Evolutionary conservation across 2,113 vertebrate genomes (phyloP), one percentile per base, ranked within the genome.

Genomic region (Microcebus ravelobensis): DNA sequence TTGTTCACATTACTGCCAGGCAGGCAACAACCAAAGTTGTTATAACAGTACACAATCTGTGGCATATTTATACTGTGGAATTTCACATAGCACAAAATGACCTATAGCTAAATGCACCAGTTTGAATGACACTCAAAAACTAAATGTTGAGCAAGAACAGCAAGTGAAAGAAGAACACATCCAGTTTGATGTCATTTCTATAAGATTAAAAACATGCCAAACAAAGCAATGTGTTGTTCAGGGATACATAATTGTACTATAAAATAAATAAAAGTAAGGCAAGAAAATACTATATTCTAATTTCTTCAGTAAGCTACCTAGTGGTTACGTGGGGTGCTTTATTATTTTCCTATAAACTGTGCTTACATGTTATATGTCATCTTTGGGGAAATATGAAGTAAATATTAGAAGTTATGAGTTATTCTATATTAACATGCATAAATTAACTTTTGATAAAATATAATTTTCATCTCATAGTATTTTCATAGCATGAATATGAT

Each of bases 301-400:
- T 76, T 82, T 89, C 42, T 87, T 97, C 77, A 77, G 84, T 97
- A 87, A 77, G 84, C 27, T 27, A 55, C 29, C 29, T 31, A 23
- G 45, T 45, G n/a, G 31, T 67, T 74, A n/a, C 36, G 7, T 36
- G 48, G 6, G 21, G 21, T 50, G 8, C 39, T 77, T 87, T 59
- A 61, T 77, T 77, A 70, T 61, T 89, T 88, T 70, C 88, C 79
- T 52, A 9, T 70, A 61, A 95, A 50, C 52, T 34, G 9, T 67
- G 61, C 21, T 39, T 90, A 36, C 13, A 36, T 31, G 15, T 63
- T 67, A 27, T 23, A 63, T 12, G 7, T 39, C 9, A 25, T 59
- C 34, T 77, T 68, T 13, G 25, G n/a, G 63, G 4, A 15, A 8
- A 86, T 79, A 61, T 42, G 34, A 91, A 21, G 39, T 85, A 20